Percentiles rank a stretch among this genome's conserved stretches.
Evolutionary conservation across 2,797 vertebrate genomes (phyloP).

Genomic region (Sebastes iracundus): DNA sequence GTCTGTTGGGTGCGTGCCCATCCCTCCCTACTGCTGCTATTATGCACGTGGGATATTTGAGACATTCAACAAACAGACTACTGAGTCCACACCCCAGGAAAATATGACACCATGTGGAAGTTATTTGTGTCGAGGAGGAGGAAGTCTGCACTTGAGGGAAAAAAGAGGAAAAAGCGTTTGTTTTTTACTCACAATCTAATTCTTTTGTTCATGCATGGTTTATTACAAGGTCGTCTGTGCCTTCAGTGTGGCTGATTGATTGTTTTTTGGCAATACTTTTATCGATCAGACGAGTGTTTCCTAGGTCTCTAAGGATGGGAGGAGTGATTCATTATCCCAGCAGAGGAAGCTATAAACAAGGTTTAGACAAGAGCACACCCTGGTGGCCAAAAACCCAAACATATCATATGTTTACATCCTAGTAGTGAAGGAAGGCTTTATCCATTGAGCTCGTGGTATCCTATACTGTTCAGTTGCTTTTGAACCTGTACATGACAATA

Average conservation of each 20-base stretch:
- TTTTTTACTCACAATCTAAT: neutral
- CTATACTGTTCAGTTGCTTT: neutral
- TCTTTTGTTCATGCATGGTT: neutral
- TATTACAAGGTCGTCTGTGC: neutral
- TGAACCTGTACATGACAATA: neutral
- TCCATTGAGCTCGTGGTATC: neutral
- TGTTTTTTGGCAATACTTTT: neutral
- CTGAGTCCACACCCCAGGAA: constrained; percentile 46
- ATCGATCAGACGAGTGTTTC: neutral
- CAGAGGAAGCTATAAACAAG: neutral
- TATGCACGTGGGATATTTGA: constrained; percentile 8
- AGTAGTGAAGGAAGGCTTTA: neutral
- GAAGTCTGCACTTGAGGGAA: neutral
- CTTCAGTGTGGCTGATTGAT: neutral
- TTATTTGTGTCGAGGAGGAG: constrained; percentile 2
- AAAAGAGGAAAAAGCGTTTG: neutral
- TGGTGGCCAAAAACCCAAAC: constrained; percentile 27
- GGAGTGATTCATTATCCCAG: neutral
- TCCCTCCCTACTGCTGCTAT: neutral
- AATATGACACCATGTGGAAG: constrained; percentile 44
- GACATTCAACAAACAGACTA: constrained; percentile 2
- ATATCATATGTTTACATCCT: neutral
- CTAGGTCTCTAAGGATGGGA: neutral
- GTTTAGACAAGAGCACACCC: constrained; percentile 19
- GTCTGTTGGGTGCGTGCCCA: constrained; percentile 21